phyloP scores from a whole-genome alignment of 2,113 vertebrate species.

The Dascyllus trimaculatus region DNA sequence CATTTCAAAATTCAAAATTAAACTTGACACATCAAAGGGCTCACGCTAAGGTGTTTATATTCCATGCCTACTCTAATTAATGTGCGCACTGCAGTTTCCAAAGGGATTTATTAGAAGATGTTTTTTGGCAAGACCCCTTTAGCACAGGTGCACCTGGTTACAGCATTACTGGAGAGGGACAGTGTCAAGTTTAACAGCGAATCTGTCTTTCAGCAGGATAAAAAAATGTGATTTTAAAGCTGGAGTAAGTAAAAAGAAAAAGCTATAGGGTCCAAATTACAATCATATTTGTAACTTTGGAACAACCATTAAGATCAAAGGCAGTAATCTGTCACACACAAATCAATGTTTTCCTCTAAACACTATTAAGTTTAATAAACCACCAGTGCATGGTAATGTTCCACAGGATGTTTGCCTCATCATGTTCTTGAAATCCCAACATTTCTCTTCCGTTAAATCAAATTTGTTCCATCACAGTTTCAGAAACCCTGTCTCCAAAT shows the following conservation, averaged over 20 bases:
- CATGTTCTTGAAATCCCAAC: conserved; percentile 1
- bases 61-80: conserved; percentile 33
- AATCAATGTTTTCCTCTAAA: neutral
- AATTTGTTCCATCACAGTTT: neutral
- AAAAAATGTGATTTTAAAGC: neutral
- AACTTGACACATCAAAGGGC: conserved; percentile 29
- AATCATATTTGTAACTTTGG: neutral
- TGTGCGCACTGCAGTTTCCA: conserved; percentile 19
- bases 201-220: neutral
- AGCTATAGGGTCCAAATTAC: too few species aligned
- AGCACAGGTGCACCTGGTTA: conserved; percentile 45
- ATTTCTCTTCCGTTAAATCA: conserved; percentile 4
- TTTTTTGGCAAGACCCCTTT: conserved; percentile 42
- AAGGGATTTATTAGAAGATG: conserved; percentile 52
- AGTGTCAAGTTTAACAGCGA: neutral
- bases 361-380: conserved; percentile 1
- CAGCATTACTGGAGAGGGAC: neutral
- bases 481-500: conserved; percentile 3
- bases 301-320: neutral
- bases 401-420: conserved; percentile 2
- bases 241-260: neutral
- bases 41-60: conserved; percentile 20
- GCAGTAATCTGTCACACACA: neutral
- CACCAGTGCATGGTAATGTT: conserved; percentile 1
- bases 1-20: conserved; percentile 23